Conservation (phyloP, 2,888 invertebrate species). For the Lasioglossum oenotherae region DNA sequence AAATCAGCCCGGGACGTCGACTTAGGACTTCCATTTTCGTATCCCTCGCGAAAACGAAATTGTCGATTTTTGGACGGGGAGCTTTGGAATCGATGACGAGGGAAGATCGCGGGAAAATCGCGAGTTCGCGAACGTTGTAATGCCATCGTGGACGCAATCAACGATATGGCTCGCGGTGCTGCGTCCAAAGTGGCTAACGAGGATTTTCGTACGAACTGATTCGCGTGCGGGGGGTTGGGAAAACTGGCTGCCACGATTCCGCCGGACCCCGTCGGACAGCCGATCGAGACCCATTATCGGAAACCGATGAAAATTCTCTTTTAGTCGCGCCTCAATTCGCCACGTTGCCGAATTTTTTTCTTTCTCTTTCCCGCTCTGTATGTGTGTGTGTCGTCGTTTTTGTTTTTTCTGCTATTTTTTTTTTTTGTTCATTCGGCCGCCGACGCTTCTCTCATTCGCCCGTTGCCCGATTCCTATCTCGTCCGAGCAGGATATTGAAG, state of each 20-base stretch:
- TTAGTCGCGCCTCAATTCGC: slow-evolving; percentile 59
- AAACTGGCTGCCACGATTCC: slow-evolving; percentile 58
- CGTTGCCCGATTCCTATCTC: slow-evolving; percentile 47
- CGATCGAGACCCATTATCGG: slow-evolving; percentile 70
- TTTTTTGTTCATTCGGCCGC: slow-evolving; percentile 30
- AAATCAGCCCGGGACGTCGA: not conserved
- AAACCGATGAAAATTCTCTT: slow-evolving; percentile 73
- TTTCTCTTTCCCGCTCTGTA: not conserved
- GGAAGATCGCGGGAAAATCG: slow-evolving; percentile 15
- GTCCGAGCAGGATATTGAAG: slow-evolving; percentile 44
- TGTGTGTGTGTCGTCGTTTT: not conserved
- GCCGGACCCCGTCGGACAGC: slow-evolving; percentile 45
- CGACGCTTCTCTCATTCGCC: slow-evolving; percentile 50
- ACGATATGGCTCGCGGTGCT: slow-evolving; percentile 53
- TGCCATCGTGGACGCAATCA: slow-evolving; percentile 37
- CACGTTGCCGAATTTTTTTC: slow-evolving; percentile 53
- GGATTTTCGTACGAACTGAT: slow-evolving; percentile 63
- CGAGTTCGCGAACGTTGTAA: slow-evolving; percentile 17
- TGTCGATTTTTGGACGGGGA: not conserved
- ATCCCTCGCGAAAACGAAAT: not conserved
- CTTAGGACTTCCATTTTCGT: not conserved
- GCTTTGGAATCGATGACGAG: not conserved
- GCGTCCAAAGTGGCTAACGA: slow-evolving; percentile 66
- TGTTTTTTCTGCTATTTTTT: slow-evolving; percentile 6
- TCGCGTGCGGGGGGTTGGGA: slow-evolving; percentile 42